A percentile compares a stretch with the other conserved stretches of the same genome.
Evolutionary conservation across 2,113 vertebrate genomes (phyloP).

Genomic region (Chrysemys picta): DNA sequence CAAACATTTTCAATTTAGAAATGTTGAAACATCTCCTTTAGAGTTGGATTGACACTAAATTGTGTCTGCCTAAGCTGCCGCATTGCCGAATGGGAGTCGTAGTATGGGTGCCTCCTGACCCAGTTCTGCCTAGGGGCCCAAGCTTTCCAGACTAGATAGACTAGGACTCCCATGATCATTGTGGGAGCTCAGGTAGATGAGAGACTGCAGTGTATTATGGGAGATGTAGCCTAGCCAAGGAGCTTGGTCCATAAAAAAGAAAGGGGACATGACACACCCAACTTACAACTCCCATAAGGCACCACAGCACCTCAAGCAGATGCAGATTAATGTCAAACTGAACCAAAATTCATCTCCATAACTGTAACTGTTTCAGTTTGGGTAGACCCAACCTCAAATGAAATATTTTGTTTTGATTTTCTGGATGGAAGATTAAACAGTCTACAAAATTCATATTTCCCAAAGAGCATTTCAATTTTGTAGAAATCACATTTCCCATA

Average conservation of each 20-base stretch:
- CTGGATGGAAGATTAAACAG: not conserved
- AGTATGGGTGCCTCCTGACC: not conserved
- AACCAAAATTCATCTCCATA: not conserved
- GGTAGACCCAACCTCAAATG: not conserved
- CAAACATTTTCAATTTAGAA: not conserved
- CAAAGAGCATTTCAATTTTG: not conserved
- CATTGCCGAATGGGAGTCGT: not conserved
- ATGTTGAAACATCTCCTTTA: not conserved
- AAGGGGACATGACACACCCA: fast-evolving
- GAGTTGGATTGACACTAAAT: not conserved
- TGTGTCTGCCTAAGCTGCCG: not conserved
- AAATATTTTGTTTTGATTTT: not conserved
- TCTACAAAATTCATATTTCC: not conserved
- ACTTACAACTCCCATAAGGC: not conserved
- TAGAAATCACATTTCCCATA: not conserved
- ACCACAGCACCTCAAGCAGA: not conserved
- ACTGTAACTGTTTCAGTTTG: not conserved
- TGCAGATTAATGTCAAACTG: not conserved
- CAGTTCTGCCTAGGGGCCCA: not conserved
- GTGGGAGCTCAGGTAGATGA: not conserved
- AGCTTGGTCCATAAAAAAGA: not conserved
- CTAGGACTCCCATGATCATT: not conserved
- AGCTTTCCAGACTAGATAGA: not conserved
- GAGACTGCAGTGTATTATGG: not conserved
- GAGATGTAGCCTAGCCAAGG: not conserved